These are phyloP conservation scores for Lysandra bellargus DNA, from an alignment of 2,888 invertebrate genomes.

Conservation along the genomic window DNA sequence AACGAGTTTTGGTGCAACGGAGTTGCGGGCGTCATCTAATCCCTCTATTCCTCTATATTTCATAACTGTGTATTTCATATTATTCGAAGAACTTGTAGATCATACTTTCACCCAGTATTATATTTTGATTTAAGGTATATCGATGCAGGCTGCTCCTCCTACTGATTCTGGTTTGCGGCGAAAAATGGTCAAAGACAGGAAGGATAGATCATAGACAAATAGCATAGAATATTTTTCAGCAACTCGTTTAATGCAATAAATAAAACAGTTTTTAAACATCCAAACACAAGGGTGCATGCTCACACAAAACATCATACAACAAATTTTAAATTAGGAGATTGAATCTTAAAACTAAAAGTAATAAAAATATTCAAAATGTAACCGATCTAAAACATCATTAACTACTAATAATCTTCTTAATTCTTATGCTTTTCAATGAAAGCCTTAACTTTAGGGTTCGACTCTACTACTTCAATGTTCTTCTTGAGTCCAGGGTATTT, in stretches of 20 bases:
- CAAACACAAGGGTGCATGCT: neutral
- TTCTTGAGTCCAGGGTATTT: conserved; percentile 64
- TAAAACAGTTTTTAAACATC: neutral
- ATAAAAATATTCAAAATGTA: neutral
- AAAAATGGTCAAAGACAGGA: too few relatives aligned
- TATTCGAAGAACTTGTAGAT: too few relatives aligned
- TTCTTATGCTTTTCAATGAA: conserved; percentile 36
- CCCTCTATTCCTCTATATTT: too few relatives aligned
- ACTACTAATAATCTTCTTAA: neutral
- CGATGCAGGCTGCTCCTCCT: too few relatives aligned
- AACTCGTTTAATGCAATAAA: neutral
- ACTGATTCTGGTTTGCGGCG: too few relatives aligned
- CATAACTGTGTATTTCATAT: too few relatives aligned
- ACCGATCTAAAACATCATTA: neutral
- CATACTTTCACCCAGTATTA: too few relatives aligned
- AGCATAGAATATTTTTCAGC: neutral
- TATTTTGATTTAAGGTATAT: too few relatives aligned
- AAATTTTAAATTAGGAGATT: neutral
- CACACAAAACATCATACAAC: neutral
- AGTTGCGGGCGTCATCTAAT: too few relatives aligned
- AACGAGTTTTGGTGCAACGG: too few relatives aligned
- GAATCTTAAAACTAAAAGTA: neutral
- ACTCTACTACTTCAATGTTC: conserved; percentile 53
- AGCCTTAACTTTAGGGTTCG: conserved; percentile 50
- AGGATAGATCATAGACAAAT: neutral